Evolutionary conservation across 2,797 vertebrate genomes (phyloP).

Genomic region (Lacerta viridis): DNA sequence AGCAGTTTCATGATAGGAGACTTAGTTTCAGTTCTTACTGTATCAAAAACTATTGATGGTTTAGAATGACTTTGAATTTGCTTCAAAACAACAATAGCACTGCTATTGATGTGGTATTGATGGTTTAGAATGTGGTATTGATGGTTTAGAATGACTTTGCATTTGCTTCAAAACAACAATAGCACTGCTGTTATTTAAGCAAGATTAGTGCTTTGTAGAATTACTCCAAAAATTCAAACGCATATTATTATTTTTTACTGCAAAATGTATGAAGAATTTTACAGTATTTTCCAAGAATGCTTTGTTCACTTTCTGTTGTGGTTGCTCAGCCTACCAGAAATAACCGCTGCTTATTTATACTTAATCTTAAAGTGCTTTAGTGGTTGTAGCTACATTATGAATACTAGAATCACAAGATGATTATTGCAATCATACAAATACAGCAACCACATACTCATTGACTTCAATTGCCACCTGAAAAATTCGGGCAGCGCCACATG

Average conservation of each 20-base stretch:
- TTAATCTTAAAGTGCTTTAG: not conserved
- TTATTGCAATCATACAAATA: not conserved
- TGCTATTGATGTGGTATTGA: no score
- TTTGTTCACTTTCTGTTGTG: no score
- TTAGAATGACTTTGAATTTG: no score
- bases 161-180: no score
- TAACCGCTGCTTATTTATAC: not conserved
- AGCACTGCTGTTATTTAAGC: no score
- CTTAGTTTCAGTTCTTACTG: not conserved
- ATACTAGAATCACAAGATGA: not conserved
- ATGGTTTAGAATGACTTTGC: no score
- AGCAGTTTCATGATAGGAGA: not conserved
- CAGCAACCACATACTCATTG: not conserved
- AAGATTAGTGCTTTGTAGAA: not conserved
- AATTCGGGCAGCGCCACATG: not conserved
- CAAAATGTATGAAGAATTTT: no score
- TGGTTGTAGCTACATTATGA: not conserved
- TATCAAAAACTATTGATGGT: not conserved
- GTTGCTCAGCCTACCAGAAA: not conserved
- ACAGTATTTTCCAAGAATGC: no score
- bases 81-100: no score
- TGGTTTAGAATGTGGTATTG: no score
- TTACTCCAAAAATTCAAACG: not conserved
- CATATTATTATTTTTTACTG: no score
- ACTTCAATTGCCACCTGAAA: not conserved